Conservation (phyloP, 2,888 invertebrate species). For the Sarcophaga subvicina region DNA sequence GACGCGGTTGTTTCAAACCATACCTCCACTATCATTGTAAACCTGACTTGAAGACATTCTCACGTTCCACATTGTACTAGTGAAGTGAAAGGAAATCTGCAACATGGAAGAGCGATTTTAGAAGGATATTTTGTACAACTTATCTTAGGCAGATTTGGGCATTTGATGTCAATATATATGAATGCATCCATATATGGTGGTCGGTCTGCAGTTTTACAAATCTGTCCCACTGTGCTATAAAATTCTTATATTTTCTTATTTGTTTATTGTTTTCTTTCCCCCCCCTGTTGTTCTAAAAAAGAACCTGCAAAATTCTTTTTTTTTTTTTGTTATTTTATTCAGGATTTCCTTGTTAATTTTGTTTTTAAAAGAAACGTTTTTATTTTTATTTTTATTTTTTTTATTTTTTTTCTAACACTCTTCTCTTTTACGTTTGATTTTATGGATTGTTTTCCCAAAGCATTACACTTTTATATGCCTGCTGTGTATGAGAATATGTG, state of each 20-base stretch:
- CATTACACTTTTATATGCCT: slow-evolving; percentile 49
- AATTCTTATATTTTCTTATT: not conserved
- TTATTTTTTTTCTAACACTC: slow-evolving; percentile 9
- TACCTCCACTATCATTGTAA: not conserved
- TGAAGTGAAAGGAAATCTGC: too few relatives aligned
- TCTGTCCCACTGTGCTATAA: not conserved
- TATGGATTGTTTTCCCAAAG: slow-evolving; percentile 59
- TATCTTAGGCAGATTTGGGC: too few relatives aligned
- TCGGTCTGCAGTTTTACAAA: not conserved
- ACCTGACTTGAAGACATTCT: not conserved
- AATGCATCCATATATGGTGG: too few relatives aligned
- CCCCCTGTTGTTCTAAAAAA: slow-evolving; percentile 1
- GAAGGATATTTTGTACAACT: too few relatives aligned
- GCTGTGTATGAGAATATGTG: not conserved
- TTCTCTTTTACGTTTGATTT: slow-evolving; percentile 47
- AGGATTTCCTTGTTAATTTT: slow-evolving; percentile 55
- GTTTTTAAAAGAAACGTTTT: not conserved
- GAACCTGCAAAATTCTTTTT: slow-evolving; percentile 13
- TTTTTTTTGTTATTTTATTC: slow-evolving; percentile 58
- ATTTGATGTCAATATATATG: too few relatives aligned
- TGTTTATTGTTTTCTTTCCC: not conserved
- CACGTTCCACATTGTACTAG: too few relatives aligned
- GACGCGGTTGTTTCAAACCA: too few relatives aligned
- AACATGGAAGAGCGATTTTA: too few relatives aligned
- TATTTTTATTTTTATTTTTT: too few relatives aligned